Base-by-base conservation (phyloP, 2,888 invertebrate genomes). In the Liposcelis brunnea region DNA sequence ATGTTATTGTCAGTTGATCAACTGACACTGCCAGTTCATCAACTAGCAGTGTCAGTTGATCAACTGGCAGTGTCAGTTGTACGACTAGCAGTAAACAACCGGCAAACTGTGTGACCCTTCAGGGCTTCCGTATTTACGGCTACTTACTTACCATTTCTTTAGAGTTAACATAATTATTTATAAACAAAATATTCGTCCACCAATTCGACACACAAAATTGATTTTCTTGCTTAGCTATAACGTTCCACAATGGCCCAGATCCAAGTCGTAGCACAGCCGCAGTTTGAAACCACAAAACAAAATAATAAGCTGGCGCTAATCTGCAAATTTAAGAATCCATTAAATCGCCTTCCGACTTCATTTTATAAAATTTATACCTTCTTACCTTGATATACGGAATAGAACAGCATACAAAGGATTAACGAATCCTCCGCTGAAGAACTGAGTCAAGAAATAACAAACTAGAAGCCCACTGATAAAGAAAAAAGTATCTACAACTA, bases 401-500 rank as follows among this genome's bases (percentile, higher is more conserved):
- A 75, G 43, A 44, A 75, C 65, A 1, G 73, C 53, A 32, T 70
- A 53, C 1, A 66, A 54, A 0, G 70, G 64, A 53, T 72, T 70
- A 5, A 65, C 51, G 18, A 51, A 51, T 47, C 58, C 59, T 48
- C 64, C 66, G 15, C 66, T 60, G 38, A 60, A 60, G 45, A 62
- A 60, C 43, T 56, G 63, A 1, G 65, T 55, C 2, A 75, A 49
- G 14, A 60, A 61, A 26, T 65, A 68, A 1, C 68, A 63, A 0
- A 70, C 68, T 3, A 76, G 59, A 45, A 76, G 64, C 1, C 75
- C 76, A 42, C 75, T 72, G 2, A 76, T 52, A 10, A 73, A 54
- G 55, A 76, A 75, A 57, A 75, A 76, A 1, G 74, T 68, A 52
- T 77, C 77, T 26, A 77, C 76, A 35, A 74, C 68, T 1, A 76